phyloP scores from a whole-genome alignment of 2,113 vertebrate genomes.

The Ifrita kowaldi region DNA sequence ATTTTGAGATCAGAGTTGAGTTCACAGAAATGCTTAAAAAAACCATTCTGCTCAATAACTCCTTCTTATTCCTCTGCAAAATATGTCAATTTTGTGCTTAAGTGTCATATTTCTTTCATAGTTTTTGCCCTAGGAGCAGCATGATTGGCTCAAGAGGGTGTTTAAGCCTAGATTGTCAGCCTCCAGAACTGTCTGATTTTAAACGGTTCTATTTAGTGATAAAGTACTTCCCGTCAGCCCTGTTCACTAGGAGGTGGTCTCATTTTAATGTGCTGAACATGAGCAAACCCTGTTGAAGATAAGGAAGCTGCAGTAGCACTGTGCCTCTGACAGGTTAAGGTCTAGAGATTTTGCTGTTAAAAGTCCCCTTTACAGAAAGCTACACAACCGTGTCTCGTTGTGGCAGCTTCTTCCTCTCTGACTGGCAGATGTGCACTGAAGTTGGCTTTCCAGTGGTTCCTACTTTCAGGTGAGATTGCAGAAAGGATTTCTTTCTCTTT shows the following conservation, averaged over 20 bases:
- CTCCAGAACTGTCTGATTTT: not conserved
- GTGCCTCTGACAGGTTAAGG: not conserved
- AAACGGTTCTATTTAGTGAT: not conserved
- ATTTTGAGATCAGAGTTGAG: not conserved
- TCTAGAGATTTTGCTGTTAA: not conserved
- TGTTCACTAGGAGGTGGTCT: not conserved
- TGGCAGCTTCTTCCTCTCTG: not conserved
- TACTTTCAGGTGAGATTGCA: not conserved
- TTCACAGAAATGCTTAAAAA: not conserved
- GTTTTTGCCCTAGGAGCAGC: not conserved
- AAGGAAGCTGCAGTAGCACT: not conserved
- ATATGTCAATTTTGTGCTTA: not conserved
- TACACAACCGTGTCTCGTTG: fast-evolving
- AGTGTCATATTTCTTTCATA: not conserved
- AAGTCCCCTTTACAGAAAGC: not conserved
- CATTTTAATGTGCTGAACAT: not conserved
- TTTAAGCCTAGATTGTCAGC: not conserved
- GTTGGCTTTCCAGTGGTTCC: not conserved
- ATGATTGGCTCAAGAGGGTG: not conserved
- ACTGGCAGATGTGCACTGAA: not conserved
- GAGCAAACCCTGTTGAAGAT: not conserved
- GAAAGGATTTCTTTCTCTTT: not conserved
- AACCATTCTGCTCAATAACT: not conserved
- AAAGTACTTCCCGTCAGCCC: not conserved
- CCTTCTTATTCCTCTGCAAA: not conserved